Conservation (phyloP, 2,113 vertebrate genomes). For the Polypterus bichir region DNA sequence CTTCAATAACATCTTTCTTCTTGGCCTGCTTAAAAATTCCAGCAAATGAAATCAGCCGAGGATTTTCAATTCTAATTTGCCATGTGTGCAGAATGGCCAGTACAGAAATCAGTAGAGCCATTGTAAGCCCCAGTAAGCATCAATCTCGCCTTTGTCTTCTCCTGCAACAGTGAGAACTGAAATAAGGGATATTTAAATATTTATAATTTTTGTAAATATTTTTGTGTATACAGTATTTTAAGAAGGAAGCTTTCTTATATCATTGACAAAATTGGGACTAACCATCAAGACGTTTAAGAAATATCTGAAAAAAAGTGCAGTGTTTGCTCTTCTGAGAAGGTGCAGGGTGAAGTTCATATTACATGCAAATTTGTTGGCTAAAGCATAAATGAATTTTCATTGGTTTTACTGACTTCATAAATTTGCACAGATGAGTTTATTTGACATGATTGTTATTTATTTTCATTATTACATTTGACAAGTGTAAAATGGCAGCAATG, state of each 20-base stretch:
- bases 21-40: slow-evolving; percentile 68
- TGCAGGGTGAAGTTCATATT: neutral
- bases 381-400: neutral
- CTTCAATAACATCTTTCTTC: slow-evolving; percentile 75
- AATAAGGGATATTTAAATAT: slow-evolving; percentile 29
- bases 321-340: neutral
- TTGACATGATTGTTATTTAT: no score
- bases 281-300: neutral
- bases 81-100: slow-evolving; percentile 55
- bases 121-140: slow-evolving; percentile 45
- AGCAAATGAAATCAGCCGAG: slow-evolving; percentile 62
- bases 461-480: no score
- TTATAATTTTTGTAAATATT: slow-evolving; percentile 1
- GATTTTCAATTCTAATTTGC: slow-evolving; percentile 70
- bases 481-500: no score
- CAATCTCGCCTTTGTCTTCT: slow-evolving; percentile 51
- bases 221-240: neutral
- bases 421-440: no score
- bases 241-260: neutral
- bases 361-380: neutral
- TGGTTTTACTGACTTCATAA: no score
- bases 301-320: neutral
- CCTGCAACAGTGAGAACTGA: slow-evolving; percentile 33
- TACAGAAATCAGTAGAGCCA: slow-evolving; percentile 48
- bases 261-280: no score